Conservation (phyloP, 2,113 vertebrate species). For the Callipepla californica region DNA sequence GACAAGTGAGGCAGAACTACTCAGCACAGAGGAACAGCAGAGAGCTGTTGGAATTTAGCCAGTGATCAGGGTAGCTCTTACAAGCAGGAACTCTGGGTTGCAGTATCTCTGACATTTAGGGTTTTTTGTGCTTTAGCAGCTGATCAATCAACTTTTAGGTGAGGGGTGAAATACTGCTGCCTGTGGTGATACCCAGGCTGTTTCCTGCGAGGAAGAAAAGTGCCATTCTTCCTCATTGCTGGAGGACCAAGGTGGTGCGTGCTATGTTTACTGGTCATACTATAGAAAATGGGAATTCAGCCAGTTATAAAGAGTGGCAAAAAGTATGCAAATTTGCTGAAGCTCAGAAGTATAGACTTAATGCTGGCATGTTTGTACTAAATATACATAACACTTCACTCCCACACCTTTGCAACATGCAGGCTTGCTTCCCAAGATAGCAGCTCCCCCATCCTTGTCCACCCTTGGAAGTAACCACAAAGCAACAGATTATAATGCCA, state of each 20-base stretch:
- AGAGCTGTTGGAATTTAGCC: neutral
- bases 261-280: neutral
- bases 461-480: neutral
- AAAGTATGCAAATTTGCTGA: neutral
- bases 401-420: neutral
- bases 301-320: neutral
- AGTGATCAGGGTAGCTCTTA: neutral
- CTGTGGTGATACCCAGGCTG: neutral
- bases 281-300: neutral
- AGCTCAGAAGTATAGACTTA: neutral
- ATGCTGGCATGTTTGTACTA: neutral
- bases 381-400: neutral
- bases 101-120: neutral
- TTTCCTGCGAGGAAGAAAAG: neutral
- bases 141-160: neutral
- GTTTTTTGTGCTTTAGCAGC: neutral
- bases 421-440: neutral
- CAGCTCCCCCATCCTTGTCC: neutral
- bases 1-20: neutral
- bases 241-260: accelerated
- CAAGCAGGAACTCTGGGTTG: neutral
- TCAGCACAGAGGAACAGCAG: neutral
- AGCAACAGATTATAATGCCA: neutral
- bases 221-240: neutral
- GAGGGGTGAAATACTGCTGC: neutral